Evolutionary conservation across 2,113 vertebrate genomes (phyloP).

Genomic region (Geococcyx californianus): DNA sequence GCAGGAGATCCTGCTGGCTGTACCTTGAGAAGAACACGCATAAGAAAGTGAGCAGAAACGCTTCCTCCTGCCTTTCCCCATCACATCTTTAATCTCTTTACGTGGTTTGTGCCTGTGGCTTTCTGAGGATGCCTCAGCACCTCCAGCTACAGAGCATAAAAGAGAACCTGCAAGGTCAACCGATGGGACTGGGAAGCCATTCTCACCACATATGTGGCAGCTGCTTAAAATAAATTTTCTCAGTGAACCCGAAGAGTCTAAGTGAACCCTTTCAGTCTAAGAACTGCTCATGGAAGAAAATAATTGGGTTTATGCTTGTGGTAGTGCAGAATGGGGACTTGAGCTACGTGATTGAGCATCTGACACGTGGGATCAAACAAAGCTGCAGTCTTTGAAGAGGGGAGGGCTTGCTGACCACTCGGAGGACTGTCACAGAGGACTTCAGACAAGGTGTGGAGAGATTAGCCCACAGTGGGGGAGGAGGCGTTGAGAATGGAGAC

Average conservation of each 20-base stretch:
- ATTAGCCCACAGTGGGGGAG: neutral
- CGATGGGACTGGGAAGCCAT: neutral
- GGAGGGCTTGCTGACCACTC: neutral
- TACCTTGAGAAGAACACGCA: neutral
- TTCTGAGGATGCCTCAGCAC: neutral
- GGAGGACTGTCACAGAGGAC: neutral
- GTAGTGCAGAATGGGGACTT: neutral
- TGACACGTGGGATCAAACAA: neutral
- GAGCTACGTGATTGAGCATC: accelerated
- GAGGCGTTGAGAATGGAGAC: accelerated
- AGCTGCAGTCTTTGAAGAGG: neutral
- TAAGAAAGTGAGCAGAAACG: neutral
- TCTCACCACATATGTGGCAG: neutral
- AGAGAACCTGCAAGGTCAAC: neutral
- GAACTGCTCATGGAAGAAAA: neutral
- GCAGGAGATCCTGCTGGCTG: neutral
- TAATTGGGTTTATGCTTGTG: accelerated
- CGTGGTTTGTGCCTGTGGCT: constrained; percentile 21
- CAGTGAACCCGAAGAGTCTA: neutral
- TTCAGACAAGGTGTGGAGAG: neutral
- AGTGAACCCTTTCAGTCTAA: neutral
- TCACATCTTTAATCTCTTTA: neutral
- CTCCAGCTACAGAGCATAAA: neutral
- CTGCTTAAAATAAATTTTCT: neutral
- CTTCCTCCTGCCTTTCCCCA: neutral